These are phyloP conservation scores for Ascaphus truei DNA, from an alignment of 2,113 vertebrate genomes.

Conservation along the genomic window DNA sequence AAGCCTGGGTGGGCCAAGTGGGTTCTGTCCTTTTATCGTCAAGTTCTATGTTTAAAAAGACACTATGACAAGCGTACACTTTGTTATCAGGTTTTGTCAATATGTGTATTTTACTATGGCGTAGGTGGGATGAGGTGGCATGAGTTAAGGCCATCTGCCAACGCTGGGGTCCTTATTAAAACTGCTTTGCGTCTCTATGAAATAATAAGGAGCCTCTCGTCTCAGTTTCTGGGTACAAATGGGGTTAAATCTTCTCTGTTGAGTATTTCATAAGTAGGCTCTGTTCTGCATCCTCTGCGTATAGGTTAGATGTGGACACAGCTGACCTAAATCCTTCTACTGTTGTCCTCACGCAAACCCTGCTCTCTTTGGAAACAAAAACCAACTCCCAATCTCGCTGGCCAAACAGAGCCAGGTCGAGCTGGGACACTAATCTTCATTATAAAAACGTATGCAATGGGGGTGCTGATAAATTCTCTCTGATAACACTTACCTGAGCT, in stretches of 20 bases:
- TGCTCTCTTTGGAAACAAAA: slow-evolving; percentile 7
- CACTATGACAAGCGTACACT: too few species aligned
- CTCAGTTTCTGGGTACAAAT: too few species aligned
- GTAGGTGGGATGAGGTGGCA: too few species aligned
- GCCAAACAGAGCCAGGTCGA: slow-evolving; percentile 25
- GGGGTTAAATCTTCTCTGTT: neutral
- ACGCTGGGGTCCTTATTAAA: too few species aligned
- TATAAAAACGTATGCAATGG: neutral
- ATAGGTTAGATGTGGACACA: slow-evolving; percentile 32
- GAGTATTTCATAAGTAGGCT: slow-evolving; percentile 40
- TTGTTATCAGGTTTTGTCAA: too few species aligned
- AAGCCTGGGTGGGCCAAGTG: too few species aligned
- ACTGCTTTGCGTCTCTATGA: too few species aligned
- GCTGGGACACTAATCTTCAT: slow-evolving; percentile 14
- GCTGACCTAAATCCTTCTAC: slow-evolving; percentile 52
- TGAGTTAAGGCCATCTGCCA: neutral
- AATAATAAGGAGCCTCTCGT: too few species aligned
- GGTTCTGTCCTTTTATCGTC: too few species aligned
- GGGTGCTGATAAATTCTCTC: neutral
- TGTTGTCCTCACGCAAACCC: slow-evolving; percentile 39
- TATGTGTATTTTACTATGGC: too few species aligned
- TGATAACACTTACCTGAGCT: neutral
- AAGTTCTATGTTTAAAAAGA: too few species aligned
- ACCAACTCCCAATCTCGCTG: slow-evolving; percentile 45
- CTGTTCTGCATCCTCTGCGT: slow-evolving; percentile 28